These are phyloP conservation scores for Engraulis encrasicolus DNA, from an alignment of 2,113 vertebrate genomes.

Conservation along the genomic window DNA sequence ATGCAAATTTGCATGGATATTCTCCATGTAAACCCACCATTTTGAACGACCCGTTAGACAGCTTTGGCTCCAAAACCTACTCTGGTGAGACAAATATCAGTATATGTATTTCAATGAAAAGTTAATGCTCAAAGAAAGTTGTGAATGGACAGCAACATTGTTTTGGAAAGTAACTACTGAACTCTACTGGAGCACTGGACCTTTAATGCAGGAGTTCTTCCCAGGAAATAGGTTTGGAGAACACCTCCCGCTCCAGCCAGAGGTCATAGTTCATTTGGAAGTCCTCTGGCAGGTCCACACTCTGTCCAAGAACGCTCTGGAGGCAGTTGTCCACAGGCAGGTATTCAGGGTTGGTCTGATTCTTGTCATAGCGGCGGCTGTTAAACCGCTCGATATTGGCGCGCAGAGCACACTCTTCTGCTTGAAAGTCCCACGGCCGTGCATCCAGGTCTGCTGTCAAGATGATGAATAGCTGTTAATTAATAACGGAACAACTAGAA, in stretches of 20 bases:
- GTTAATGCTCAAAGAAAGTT: too few relatives aligned
- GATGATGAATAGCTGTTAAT: slow-evolving; percentile 23
- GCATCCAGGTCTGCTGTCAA: slow-evolving; percentile 88
- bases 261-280: slow-evolving; percentile 99
- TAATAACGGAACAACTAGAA: too few relatives aligned
- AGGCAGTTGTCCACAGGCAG: slow-evolving; percentile 96
- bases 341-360: slow-evolving; percentile 91
- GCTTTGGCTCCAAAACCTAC: too few relatives aligned
- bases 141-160: too few relatives aligned
- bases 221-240: slow-evolving; percentile 97
- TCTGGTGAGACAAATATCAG: too few relatives aligned
- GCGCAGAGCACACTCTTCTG: slow-evolving; percentile 93
- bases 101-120: too few relatives aligned
- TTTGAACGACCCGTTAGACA: too few relatives aligned
- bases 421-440: slow-evolving; percentile 97
- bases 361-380: slow-evolving; percentile 89
- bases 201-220: slow-evolving; percentile 93
- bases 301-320: slow-evolving; percentile 95
- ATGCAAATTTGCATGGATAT: too few relatives aligned
- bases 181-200: too few relatives aligned
- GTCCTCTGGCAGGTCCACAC: slow-evolving; percentile 91
- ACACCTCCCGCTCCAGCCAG: slow-evolving; percentile 97
- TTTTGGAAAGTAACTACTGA: too few relatives aligned
- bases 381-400: slow-evolving; percentile 98
- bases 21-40: too few relatives aligned